Evolutionary conservation across 2,888 invertebrate species (phyloP), one percentile per base, ranked within the genome.

Genomic region (Mesopsocus fuscifrons): DNA sequence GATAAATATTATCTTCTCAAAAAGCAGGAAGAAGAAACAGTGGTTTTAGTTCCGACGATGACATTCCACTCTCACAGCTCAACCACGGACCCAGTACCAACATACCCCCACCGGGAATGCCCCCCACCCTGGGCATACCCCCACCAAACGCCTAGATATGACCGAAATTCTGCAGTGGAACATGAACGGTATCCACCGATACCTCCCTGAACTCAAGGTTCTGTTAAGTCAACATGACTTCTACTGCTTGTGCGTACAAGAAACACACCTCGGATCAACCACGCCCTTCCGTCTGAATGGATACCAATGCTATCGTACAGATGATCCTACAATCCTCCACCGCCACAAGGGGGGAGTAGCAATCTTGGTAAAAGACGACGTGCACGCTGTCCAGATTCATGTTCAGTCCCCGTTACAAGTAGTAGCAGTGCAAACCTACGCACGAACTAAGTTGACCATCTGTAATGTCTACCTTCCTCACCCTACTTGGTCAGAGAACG

Each of bases 131-230:
- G n/a, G n/a, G n/a, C n/a, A n/a, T n/a, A n/a, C n/a, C n/a, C n/a
- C n/a, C n/a, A n/a, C n/a, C n/a, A n/a, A n/a, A n/a, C n/a, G n/a
- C n/a, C n/a, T n/a, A n/a, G n/a, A n/a, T n/a, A 33, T 9, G 31
- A 38, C 16, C 15, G 44, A 41, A 13, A 46, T 50, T 13, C 20
- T 51, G 3, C 48, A 52, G 33, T 51, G 50, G 50, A 52, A 51
- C 17, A 44, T 48, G 5, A 50, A 49, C 33, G 49, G 51, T 11
- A 20, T 48, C 20, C 40, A 40, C 17, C 3, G 42, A 9, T 44
- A 45, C 38, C 35, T 41, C 21, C 47, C 45, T 44, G 40, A 43
- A 18, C 42, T 52, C n/a, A 26, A 49, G 42, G 6, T 49, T 42
- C 41, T 51, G 17, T 42, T 47, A 5, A 34, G 32, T 1, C 23